These are phyloP conservation scores for Eidolon dupreanum DNA, from an alignment of 2,797 vertebrate species.

Conservation along the genomic window DNA sequence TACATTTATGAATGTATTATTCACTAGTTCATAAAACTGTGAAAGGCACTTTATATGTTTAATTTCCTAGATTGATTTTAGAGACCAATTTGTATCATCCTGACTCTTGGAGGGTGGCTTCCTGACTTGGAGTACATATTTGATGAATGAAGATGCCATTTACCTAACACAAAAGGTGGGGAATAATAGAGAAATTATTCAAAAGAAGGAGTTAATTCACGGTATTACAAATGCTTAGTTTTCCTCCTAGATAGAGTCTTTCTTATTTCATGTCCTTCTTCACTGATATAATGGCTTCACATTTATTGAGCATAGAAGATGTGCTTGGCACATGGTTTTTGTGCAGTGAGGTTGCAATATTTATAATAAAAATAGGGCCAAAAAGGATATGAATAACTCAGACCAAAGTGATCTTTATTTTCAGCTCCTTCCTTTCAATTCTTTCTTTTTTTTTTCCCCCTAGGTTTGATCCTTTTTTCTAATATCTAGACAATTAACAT, in stretches of 20 bases:
- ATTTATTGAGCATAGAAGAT: background rate
- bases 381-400: background rate
- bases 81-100: background rate
- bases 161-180: background rate
- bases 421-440: background rate
- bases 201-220: background rate
- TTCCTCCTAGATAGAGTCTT: background rate
- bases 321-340: background rate
- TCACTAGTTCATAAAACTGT: conserved; percentile 10
- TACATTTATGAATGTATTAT: conserved; percentile 33
- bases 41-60: conserved; percentile 22
- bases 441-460: background rate
- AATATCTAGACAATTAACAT: background rate
- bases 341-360: background rate
- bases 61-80: conserved; percentile 39
- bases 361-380: background rate
- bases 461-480: background rate
- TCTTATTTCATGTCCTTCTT: background rate
- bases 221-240: background rate
- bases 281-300: background rate
- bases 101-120: background rate
- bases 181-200: background rate
- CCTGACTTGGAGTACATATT: background rate
- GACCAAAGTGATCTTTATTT: background rate
- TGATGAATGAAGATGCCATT: background rate